Evolutionary conservation across 2,113 vertebrate species (phyloP), one percentile per base, ranked within the genome.

Genomic region (Salminus brasiliensis): DNA sequence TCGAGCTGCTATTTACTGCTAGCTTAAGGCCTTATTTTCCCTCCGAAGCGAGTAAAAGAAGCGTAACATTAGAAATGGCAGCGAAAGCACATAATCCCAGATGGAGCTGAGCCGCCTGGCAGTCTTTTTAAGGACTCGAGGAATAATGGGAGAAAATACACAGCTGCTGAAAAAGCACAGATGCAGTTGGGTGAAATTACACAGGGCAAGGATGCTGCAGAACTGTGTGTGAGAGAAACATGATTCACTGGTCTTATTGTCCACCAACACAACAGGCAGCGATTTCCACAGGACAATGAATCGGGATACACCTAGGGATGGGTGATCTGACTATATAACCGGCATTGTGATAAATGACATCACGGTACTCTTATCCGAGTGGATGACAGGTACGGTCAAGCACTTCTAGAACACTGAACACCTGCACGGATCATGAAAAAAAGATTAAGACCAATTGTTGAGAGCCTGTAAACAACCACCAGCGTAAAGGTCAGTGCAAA

Each of bases 41-140:
- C 70, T 66, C 60, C 29, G 30, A 49, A 67, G 23, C 39, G 15
- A 74, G 70, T 39, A 60, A 74, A 57, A 67, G 65, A 74, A 49
- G 18, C 65, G 30, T 4, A 71, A 70, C 57, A 78, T 72, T 57
- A 78, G 75, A 82, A 59, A 45, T 13, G 74, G 65, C 75, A 71
- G 72, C 63, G 36, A 53, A 57, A 62, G 66, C 76, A 70, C 39
- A 57, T 47, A 74, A 74, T 68, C 78, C 71, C 13, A 52, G 34
- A 52, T 27, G 74, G 32, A 23, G 53, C 75, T 7, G 74, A 77
- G 74, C 74, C 57, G 45, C n/a, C 60, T 63, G 62, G 62, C 65
- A 57, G 25, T 41, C 36, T 55, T 66, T 63, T 77, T 49, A 36
- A 77, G 49, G 49, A 77, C 52, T 49, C 39, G 34, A n/a, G 62